Percentiles rank a stretch among this genome's conserved stretches.
Conservation (phyloP, 2,113 vertebrate species). For the Myotis yumanensis region DNA sequence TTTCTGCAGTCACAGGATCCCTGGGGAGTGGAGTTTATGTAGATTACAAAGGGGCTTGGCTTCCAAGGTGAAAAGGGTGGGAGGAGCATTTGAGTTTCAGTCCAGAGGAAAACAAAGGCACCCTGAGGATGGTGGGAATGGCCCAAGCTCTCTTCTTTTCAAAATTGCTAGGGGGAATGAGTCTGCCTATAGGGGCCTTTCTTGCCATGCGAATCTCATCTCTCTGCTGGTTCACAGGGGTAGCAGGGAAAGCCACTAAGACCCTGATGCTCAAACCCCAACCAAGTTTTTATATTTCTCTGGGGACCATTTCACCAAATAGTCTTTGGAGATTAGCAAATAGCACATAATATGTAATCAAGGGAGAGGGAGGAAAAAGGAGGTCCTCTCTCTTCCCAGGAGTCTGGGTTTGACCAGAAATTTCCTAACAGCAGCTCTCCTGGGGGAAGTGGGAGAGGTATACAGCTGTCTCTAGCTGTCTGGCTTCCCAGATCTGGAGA, state of each 20-base stretch:
- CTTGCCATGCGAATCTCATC: neutral
- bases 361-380: neutral
- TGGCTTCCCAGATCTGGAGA: neutral
- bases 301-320: neutral
- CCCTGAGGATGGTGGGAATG: neutral
- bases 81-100: conserved; percentile 31
- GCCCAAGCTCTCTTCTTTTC: neutral
- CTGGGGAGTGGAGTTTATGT: neutral
- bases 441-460: rapidly evolving
- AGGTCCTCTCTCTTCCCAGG: neutral
- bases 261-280: neutral
- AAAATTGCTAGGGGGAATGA: neutral
- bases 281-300: neutral
- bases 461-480: neutral
- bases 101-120: neutral
- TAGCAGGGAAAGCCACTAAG: neutral
- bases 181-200: neutral
- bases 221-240: neutral
- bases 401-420: neutral
- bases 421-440: neutral
- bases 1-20: neutral
- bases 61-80: conserved; percentile 13
- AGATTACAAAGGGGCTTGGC: conserved; percentile 11
- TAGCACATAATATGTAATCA: neutral
- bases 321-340: neutral